Evolutionary conservation across 2,888 invertebrate genomes (phyloP).

Genomic region (Cephonodes hylas): DNA sequence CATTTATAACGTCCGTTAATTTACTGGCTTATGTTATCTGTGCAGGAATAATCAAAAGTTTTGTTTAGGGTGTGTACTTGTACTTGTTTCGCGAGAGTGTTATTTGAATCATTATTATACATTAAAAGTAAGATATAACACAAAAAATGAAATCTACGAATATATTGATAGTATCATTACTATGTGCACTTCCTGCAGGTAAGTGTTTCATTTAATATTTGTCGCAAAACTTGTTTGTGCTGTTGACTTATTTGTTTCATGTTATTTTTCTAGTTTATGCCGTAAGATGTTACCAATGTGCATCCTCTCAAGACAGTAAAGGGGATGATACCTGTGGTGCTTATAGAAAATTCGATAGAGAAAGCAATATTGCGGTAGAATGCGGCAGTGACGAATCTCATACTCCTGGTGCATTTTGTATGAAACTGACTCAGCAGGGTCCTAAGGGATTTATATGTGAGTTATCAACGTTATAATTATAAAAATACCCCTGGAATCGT

Average conservation of each 20-base stretch:
- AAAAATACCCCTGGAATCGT: too few species aligned
- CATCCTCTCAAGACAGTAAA: slow-evolving; percentile 88
- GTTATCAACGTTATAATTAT: slow-evolving; percentile 59
- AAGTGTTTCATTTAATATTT: slow-evolving; percentile 14
- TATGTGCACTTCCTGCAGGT: slow-evolving; percentile 27
- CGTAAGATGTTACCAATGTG: slow-evolving; percentile 96
- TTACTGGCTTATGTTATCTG: neutral
- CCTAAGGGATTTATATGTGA: slow-evolving; percentile 97
- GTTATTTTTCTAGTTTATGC: slow-evolving; percentile 79
- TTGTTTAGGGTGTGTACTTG: neutral
- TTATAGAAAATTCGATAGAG: slow-evolving; percentile 90
- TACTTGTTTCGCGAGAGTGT: neutral
- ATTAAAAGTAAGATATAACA: neutral
- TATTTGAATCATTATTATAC: neutral
- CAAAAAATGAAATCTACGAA: neutral
- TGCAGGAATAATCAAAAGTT: neutral
- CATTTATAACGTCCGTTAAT: neutral
- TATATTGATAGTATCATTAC: neutral
- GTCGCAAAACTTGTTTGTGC: neutral
- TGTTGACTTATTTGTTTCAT: neutral
- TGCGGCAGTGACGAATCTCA: slow-evolving; percentile 96
- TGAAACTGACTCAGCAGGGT: slow-evolving; percentile 96
- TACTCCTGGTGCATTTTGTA: slow-evolving; percentile 97
- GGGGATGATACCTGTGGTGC: slow-evolving; percentile 95
- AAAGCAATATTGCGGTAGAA: slow-evolving; percentile 93